Percentiles rank a stretch among this genome's conserved stretches.
phyloP scores from a whole-genome alignment of 2,113 vertebrate species.

The Erinaceus europaeus region DNA sequence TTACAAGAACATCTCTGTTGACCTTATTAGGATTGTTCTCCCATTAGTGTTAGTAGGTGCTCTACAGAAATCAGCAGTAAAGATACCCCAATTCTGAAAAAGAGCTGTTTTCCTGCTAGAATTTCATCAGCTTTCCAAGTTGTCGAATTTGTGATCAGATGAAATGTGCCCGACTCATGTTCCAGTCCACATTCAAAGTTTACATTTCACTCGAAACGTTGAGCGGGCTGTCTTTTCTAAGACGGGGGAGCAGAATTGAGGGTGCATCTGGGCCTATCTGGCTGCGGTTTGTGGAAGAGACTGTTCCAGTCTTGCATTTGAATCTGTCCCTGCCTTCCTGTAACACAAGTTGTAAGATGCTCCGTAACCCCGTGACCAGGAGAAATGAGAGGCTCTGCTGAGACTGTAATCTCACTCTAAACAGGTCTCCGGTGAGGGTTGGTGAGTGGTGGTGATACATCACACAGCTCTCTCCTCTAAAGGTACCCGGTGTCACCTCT shows the following conservation, averaged over 20 bases:
- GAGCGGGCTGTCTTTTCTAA: constrained; percentile 42
- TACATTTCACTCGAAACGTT: constrained; percentile 34
- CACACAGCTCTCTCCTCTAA: constrained; percentile 72
- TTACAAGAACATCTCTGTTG: constrained; percentile 61
- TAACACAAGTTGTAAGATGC: constrained; percentile 63
- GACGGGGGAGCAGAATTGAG: constrained; percentile 11
- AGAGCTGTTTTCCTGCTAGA: background rate
- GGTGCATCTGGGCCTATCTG: constrained; percentile 66
- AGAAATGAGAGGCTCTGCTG: constrained; percentile 76
- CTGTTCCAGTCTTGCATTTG: constrained; percentile 72
- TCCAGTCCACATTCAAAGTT: constrained; percentile 42
- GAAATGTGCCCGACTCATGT: constrained; percentile 12
- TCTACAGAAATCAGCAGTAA: constrained; percentile 25
- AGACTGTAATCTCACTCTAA: constrained; percentile 78
- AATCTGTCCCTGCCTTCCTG: constrained; percentile 61
- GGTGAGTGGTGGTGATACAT: constrained; percentile 66
- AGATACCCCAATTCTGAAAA: constrained; percentile 39
- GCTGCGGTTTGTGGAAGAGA: constrained; percentile 47
- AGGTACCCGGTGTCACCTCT: constrained; percentile 44
- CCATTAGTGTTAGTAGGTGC: constrained; percentile 38
- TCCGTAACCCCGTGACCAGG: constrained; percentile 75
- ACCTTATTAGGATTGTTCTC: constrained; percentile 54
- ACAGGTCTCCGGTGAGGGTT: constrained; percentile 74
- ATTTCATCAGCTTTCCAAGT: constrained; percentile 7
- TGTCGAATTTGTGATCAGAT: constrained; percentile 39